phyloP scores from a whole-genome alignment of 2,797 vertebrate genomes.

The Eurystomus glaucurus region DNA sequence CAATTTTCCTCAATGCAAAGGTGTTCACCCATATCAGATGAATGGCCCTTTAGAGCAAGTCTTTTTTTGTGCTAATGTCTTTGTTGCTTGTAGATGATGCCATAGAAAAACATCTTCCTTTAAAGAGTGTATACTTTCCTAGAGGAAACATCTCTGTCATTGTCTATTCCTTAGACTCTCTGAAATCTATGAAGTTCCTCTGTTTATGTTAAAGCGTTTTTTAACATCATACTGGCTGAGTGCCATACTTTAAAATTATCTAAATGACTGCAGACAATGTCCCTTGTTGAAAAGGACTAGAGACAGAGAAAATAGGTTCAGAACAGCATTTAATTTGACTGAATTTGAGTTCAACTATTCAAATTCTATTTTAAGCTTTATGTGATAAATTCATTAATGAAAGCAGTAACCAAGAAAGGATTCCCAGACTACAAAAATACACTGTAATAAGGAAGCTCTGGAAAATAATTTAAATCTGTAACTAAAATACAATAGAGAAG shows the following conservation, averaged over 20 bases:
- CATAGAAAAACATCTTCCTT: background rate
- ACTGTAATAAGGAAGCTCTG: background rate
- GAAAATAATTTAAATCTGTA: background rate
- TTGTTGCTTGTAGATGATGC: background rate
- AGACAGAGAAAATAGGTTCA: background rate
- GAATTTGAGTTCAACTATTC: background rate
- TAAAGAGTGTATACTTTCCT: background rate
- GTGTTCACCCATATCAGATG: background rate
- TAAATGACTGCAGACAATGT: background rate
- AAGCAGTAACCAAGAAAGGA: background rate
- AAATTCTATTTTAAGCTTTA: background rate
- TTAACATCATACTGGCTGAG: background rate
- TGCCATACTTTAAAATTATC: background rate
- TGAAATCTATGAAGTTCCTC: background rate
- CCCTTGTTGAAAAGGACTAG: background rate
- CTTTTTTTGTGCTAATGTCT: background rate
- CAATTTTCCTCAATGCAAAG: background rate
- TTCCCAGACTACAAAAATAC: background rate
- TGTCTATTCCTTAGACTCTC: background rate
- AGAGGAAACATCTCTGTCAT: background rate
- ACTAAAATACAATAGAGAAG: background rate
- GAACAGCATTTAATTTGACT: background rate
- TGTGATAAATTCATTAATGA: background rate
- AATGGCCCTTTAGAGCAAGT: background rate
- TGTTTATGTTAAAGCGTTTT: background rate